Percentiles rank a stretch among this genome's conserved stretches.
These are phyloP conservation scores for Cynopterus brachyotis DNA, from an alignment of 2,113 vertebrate genomes.

Conservation along the genomic window DNA sequence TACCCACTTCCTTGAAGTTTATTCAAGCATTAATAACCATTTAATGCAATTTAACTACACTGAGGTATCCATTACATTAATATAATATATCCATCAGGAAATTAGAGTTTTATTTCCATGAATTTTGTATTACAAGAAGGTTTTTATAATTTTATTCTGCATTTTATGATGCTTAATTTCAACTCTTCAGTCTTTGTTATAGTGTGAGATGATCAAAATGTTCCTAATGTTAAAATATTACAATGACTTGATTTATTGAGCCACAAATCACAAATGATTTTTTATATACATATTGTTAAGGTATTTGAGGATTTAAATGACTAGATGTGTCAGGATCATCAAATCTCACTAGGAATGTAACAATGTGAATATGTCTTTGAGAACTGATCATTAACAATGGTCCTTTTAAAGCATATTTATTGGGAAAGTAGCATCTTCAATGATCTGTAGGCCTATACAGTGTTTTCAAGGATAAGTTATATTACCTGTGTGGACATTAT, in stretches of 20 bases:
- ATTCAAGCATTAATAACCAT: constrained; percentile 92
- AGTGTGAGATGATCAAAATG: constrained; percentile 83
- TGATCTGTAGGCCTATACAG: not conserved
- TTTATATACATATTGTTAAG: not conserved
- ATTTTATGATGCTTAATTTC: constrained; percentile 86
- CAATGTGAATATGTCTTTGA: not conserved
- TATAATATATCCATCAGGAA: constrained; percentile 91
- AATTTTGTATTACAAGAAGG: constrained; percentile 88
- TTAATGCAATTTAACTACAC: constrained; percentile 92
- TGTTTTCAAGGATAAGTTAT: not conserved
- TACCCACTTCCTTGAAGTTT: constrained; percentile 91
- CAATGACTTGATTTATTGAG: constrained; percentile 82
- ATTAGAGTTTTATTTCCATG: constrained; percentile 90
- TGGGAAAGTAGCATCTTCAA: not conserved
- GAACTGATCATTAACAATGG: not conserved
- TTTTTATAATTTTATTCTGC: constrained; percentile 86
- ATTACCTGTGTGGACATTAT: not conserved
- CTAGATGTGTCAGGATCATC: not conserved
- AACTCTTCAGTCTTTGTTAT: constrained; percentile 77
- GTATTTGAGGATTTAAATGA: not conserved
- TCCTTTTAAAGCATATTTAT: not conserved
- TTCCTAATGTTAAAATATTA: constrained; percentile 83
- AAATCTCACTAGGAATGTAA: not conserved
- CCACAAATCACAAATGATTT: constrained; percentile 36
- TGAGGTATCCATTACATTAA: constrained; percentile 91